phyloP scores from a whole-genome alignment of 2,888 invertebrate species.

The Ophonus ardosiacus region DNA sequence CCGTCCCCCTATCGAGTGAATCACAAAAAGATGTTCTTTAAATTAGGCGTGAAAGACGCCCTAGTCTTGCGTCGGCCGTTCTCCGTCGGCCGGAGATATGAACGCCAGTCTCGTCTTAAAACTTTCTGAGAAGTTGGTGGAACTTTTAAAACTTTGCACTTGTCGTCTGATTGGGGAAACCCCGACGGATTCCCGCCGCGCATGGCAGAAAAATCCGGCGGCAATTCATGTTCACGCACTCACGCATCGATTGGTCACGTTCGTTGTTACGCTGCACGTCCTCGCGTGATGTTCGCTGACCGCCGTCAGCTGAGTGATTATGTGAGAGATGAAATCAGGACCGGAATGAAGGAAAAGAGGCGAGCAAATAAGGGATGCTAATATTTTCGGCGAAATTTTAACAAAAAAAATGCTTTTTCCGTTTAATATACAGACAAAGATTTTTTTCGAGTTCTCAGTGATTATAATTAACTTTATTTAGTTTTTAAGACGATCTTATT shows the following conservation, averaged over 20 bases:
- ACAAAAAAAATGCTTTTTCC: no score
- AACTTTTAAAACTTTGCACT: slow-evolving; percentile 62
- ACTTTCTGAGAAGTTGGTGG: slow-evolving; percentile 39
- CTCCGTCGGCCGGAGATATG: slow-evolving; percentile 51
- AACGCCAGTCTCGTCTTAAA: slow-evolving; percentile 59
- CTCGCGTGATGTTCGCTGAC: slow-evolving; percentile 3
- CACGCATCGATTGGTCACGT: slow-evolving; percentile 48
- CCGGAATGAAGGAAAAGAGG: no score
- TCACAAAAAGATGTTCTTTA: not conserved
- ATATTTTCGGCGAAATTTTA: no score
- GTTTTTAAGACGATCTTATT: no score
- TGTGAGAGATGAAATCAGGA: no score
- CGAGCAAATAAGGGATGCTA: no score
- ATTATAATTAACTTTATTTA: no score
- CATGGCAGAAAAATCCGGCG: slow-evolving; percentile 33
- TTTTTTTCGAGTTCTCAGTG: no score
- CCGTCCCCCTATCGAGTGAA: no score
- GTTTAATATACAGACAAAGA: no score
- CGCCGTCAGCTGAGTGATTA: not conserved
- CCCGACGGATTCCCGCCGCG: slow-evolving; percentile 25
- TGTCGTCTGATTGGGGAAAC: slow-evolving; percentile 56
- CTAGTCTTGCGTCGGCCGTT: not conserved
- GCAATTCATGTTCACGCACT: slow-evolving; percentile 27
- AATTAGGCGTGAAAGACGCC: not conserved
- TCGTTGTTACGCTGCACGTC: slow-evolving; percentile 15